A percentile compares a stretch with the other conserved stretches of the same genome.
phyloP scores from a whole-genome alignment of 2,888 invertebrate species.

The Drosophila phalerata region DNA sequence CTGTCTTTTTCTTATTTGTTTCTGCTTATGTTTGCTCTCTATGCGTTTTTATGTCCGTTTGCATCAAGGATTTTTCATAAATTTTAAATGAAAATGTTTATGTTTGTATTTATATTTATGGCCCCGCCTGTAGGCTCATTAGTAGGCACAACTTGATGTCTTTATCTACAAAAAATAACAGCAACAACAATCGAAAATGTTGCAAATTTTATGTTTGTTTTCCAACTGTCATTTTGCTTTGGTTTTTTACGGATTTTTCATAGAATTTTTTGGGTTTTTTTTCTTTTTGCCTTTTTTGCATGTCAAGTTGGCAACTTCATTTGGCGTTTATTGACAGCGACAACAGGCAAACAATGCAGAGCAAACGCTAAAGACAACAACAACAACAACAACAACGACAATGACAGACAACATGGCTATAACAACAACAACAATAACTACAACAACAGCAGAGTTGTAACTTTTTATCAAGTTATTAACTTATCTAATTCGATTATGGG shows the following conservation, averaged over 20 bases:
- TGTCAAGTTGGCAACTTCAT: slow-evolving; percentile 72
- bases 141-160: slow-evolving; percentile 57
- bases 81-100: slow-evolving; percentile 67
- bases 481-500: slow-evolving; percentile 81
- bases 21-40: slow-evolving; percentile 31
- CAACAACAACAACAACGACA: slow-evolving; percentile 45
- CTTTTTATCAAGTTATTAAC: slow-evolving; percentile 82
- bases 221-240: slow-evolving; percentile 26
- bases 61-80: slow-evolving; percentile 61
- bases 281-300: slow-evolving; percentile 34
- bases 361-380: slow-evolving; percentile 50
- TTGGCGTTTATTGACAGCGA: slow-evolving; percentile 75
- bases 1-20: slow-evolving; percentile 32
- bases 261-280: slow-evolving; percentile 17
- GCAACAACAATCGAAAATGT: slow-evolving; percentile 9
- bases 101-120: slow-evolving; percentile 61
- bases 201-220: slow-evolving; percentile 34
- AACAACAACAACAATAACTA: slow-evolving; percentile 16
- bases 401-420: slow-evolving; percentile 21
- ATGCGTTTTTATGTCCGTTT: slow-evolving; percentile 36
- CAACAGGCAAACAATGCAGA: slow-evolving; percentile 73
- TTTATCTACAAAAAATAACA: slow-evolving; percentile 41
- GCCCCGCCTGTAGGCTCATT: slow-evolving; percentile 51
- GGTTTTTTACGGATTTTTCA: slow-evolving; percentile 13
- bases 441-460: slow-evolving; percentile 54